phyloP scores from a whole-genome alignment of 2,888 invertebrate genomes.

The Rosalia funebris region DNA sequence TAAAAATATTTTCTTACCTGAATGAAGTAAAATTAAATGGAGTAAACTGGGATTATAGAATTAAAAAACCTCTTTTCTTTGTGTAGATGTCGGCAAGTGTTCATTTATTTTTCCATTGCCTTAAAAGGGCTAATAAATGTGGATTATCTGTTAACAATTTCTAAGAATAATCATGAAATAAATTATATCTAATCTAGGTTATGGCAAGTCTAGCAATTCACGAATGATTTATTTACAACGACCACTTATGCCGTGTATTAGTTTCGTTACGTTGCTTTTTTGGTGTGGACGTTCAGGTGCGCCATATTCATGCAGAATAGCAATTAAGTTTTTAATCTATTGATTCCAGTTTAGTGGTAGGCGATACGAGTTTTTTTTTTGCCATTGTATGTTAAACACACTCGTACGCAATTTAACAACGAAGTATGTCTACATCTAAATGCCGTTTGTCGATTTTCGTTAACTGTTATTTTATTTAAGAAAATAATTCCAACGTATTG shows the following conservation, averaged over 20 bases:
- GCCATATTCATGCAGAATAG: conserved; percentile 5
- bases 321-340: conserved; percentile 16
- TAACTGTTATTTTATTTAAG: too few relatives aligned
- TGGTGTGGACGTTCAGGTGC: conserved; percentile 10
- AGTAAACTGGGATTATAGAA: too few relatives aligned
- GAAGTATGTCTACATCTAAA: too few relatives aligned
- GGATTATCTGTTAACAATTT: neutral
- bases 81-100: neutral
- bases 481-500: too few relatives aligned
- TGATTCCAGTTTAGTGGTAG: conserved; percentile 9
- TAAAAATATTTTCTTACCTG: too few relatives aligned
- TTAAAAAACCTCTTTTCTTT: too few relatives aligned
- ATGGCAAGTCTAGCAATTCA: conserved; percentile 10
- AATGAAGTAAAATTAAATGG: too few relatives aligned
- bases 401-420: conserved; percentile 6
- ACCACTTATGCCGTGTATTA: conserved; percentile 5
- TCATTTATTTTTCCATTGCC: neutral
- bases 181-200: conserved; percentile 5
- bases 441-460: too few relatives aligned
- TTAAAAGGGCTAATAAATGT: neutral
- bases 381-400: conserved; percentile 1
- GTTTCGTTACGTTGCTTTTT: conserved; percentile 6
- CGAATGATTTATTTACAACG: conserved; percentile 11
- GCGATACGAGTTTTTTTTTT: conserved; percentile 7
- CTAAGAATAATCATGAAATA: conserved; percentile 1